phyloP scores from a whole-genome alignment of 2,888 invertebrate genomes.

The Cactoblastis cactorum region DNA sequence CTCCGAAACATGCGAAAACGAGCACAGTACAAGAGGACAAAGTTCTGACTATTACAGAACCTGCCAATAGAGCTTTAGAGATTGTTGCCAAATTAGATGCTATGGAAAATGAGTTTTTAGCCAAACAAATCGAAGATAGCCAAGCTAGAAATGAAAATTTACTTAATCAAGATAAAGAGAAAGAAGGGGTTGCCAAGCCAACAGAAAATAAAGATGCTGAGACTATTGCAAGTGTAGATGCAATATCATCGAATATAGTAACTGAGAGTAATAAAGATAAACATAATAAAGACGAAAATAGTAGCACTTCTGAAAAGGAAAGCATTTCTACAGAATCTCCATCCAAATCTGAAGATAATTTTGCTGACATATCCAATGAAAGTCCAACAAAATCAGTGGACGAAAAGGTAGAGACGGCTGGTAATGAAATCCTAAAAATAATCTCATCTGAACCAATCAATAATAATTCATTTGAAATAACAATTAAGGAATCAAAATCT shows the following conservation, averaged over 20 bases:
- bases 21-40: constrained; percentile 27
- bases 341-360: constrained; percentile 60
- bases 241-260: not conserved
- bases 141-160: constrained; percentile 56
- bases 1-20: constrained; percentile 41
- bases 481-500: not conserved
- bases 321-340: constrained; percentile 42
- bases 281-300: not conserved
- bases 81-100: constrained; percentile 55
- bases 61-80: constrained; percentile 50
- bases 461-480: not conserved
- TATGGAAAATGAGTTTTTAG: constrained; percentile 64
- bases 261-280: constrained; percentile 12
- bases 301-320: constrained; percentile 29
- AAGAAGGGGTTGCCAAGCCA: constrained; percentile 18
- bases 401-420: constrained; percentile 24
- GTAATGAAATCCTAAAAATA: constrained; percentile 6
- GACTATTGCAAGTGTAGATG: not conserved
- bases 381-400: constrained; percentile 46
- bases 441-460: constrained; percentile 1
- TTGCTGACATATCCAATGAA: constrained; percentile 59
- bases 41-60: constrained; percentile 27
- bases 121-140: constrained; percentile 47
- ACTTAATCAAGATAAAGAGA: constrained; percentile 50
- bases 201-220: not conserved